phyloP scores from a whole-genome alignment of 2,888 invertebrate species.

The Anthophora plumipes region DNA sequence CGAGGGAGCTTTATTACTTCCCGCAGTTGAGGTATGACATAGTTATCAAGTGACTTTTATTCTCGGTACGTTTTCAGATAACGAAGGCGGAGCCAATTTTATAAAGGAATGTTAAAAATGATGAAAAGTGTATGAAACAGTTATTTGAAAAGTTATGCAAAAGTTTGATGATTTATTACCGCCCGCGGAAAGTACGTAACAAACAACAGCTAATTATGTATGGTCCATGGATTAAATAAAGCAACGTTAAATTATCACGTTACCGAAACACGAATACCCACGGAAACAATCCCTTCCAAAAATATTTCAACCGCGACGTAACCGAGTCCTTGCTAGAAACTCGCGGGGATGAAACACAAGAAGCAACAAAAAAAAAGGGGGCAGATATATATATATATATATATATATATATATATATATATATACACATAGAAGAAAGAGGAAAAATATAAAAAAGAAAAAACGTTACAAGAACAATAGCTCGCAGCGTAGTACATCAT shows the following conservation, averaged over 20 bases:
- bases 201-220: neutral
- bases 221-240: neutral
- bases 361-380: neutral
- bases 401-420: neutral
- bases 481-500: slow-evolving; percentile 22
- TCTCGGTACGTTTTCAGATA: neutral
- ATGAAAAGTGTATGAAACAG: neutral
- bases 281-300: slow-evolving; percentile 1
- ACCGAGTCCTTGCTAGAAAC: slow-evolving; percentile 2
- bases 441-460: neutral
- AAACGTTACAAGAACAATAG: slow-evolving; percentile 26
- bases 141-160: neutral
- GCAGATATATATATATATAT: neutral
- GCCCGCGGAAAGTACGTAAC: neutral
- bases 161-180: neutral
- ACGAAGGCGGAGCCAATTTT: neutral
- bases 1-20: too few relatives aligned
- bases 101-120: neutral
- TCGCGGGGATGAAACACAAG: slow-evolving; percentile 6
- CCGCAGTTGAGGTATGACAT: too few relatives aligned
- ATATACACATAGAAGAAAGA: neutral
- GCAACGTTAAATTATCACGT: slow-evolving; percentile 2
- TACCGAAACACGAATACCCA: neutral
- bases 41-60: neutral
- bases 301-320: slow-evolving; percentile 12